A percentile compares a stretch with the other conserved stretches of the same genome.
These are phyloP conservation scores for Alectura lathami DNA, from an alignment of 2,113 vertebrate genomes.

Conservation along the genomic window DNA sequence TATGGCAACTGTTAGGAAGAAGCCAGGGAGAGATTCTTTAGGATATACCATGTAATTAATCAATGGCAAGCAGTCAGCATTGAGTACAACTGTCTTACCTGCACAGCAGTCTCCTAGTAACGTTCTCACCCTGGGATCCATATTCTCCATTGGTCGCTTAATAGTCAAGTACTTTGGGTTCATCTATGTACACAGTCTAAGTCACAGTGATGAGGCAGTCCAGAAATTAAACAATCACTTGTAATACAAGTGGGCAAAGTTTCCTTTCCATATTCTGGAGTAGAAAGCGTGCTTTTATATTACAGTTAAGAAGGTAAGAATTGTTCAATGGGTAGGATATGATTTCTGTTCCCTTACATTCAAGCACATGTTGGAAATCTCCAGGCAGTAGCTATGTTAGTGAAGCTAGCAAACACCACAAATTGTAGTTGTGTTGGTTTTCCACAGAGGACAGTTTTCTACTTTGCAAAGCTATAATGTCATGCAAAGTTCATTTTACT, in stretches of 20 bases:
- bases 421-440: neutral
- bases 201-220: neutral
- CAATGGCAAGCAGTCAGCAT: neutral
- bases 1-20: neutral
- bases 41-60: neutral
- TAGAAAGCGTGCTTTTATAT: neutral
- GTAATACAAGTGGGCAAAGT: neutral
- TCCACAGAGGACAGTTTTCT: neutral
- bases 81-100: neutral
- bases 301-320: neutral
- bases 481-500: slow-evolving; percentile 52
- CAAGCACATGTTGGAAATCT: neutral
- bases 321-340: neutral
- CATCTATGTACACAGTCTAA: neutral
- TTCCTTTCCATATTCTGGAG: neutral
- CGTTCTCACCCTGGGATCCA: neutral
- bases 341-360: neutral
- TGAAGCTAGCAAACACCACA: neutral
- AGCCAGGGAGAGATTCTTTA: neutral
- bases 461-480: neutral
- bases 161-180: neutral
- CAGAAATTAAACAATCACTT: neutral
- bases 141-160: neutral
- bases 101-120: neutral
- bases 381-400: neutral